A percentile compares a stretch with the other conserved stretches of the same genome.
These are phyloP conservation scores for Nebria ingens DNA, from an alignment of 1,140 invertebrate species.

Conservation along the genomic window DNA sequence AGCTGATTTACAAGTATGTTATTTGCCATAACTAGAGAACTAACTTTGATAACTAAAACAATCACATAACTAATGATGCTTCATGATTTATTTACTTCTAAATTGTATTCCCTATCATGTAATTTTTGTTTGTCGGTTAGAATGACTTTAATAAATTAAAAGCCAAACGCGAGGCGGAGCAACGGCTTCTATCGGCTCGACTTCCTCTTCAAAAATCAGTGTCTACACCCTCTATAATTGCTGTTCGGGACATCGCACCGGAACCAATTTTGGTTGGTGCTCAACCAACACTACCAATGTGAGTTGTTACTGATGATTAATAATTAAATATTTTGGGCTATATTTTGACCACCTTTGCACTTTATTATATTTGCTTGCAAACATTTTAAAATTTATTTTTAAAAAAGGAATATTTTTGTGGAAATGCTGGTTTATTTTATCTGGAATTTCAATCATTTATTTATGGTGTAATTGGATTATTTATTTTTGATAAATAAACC, in stretches of 20 bases:
- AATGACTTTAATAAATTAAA: conserved; percentile 45
- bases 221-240: conserved; percentile 79
- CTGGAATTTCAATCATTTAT: no score
- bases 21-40: no score
- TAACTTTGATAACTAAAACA: no score
- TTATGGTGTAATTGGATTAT: no score
- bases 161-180: conserved; percentile 48
- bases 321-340: background rate
- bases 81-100: background rate
- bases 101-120: conserved; percentile 13
- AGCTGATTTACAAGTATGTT: conserved; percentile 63
- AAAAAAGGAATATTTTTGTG: no score
- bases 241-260: conserved; percentile 42
- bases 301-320: conserved; percentile 29
- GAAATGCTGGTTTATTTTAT: no score
- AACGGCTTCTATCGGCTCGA: conserved; percentile 52
- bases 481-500: no score
- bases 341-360: conserved; percentile 14
- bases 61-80: no score
- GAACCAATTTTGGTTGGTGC: conserved; percentile 30
- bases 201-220: conserved; percentile 82
- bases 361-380: conserved; percentile 15
- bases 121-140: no score
- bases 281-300: conserved; percentile 37
- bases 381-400: no score